A percentile compares a stretch with the other conserved stretches of the same genome.
phyloP scores from a whole-genome alignment of 2,888 invertebrate genomes.

The Trachelus stipa region DNA sequence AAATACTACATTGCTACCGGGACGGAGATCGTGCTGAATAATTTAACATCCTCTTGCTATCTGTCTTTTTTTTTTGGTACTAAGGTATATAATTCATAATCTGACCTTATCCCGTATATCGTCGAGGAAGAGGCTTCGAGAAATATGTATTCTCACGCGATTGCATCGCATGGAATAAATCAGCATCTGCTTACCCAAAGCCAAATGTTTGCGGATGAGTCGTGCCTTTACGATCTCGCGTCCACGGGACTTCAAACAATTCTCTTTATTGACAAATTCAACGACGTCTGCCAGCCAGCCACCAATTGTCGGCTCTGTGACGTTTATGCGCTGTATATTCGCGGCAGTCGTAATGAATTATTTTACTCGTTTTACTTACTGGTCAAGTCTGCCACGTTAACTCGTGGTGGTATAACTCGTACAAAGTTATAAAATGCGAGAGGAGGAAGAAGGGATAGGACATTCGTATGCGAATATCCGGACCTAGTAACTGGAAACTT shows the following conservation, averaged over 20 bases:
- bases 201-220: background rate
- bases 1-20: background rate
- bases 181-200: background rate
- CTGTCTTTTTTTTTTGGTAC: background rate
- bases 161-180: background rate
- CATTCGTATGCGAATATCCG: background rate
- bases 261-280: slow-evolving; percentile 8
- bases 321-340: slow-evolving; percentile 2
- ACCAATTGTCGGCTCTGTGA: slow-evolving; percentile 10
- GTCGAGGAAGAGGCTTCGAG: background rate
- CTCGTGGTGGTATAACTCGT: too few relatives aligned
- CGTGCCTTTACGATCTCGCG: background rate
- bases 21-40: background rate
- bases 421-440: background rate
- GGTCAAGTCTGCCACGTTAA: background rate
- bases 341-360: background rate
- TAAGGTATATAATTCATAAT: background rate
- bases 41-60: background rate
- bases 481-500: background rate
- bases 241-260: background rate
- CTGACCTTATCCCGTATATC: background rate
- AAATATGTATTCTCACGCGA: background rate
- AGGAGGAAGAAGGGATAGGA: background rate
- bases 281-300: background rate
- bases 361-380: background rate